Percentiles rank a stretch among this genome's conserved stretches.
Evolutionary conservation across 1,140 invertebrate genomes (phyloP).

Genomic region (Zaprionus taronus): DNA sequence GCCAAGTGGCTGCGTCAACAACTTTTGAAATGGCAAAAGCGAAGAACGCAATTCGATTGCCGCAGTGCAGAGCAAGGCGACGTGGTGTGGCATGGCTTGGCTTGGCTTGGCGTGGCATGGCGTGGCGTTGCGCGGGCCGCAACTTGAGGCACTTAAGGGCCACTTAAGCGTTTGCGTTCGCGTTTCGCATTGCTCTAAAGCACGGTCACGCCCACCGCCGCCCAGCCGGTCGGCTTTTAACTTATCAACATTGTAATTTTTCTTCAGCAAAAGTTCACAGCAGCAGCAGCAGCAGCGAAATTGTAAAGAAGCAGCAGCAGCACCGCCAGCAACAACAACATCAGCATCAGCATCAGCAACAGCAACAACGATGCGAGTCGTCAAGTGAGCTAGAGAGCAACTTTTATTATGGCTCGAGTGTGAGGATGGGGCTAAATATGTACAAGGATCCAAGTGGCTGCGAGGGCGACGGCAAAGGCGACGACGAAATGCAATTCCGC

Average conservation of each 20-base stretch:
- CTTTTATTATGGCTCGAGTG: slow-evolving; percentile 37
- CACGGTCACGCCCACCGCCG: slow-evolving; percentile 22
- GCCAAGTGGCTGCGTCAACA: slow-evolving; percentile 26
- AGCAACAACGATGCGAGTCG: slow-evolving; percentile 14
- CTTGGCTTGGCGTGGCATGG: neutral
- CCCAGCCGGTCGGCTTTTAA: slow-evolving; percentile 46
- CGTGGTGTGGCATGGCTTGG: neutral
- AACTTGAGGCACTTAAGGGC: slow-evolving; percentile 56
- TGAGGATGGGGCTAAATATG: slow-evolving; percentile 25
- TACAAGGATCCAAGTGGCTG: slow-evolving; percentile 24
- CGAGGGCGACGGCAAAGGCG: slow-evolving; percentile 19
- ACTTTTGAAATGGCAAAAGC: slow-evolving; percentile 29
- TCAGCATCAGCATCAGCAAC: neutral
- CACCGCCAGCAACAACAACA: neutral
- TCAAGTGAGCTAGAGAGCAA: slow-evolving; percentile 32
- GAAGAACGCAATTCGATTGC: slow-evolving; percentile 28
- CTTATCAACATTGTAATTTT: slow-evolving; percentile 62
- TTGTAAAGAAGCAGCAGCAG: slow-evolving; percentile 31
- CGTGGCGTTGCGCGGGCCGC: slow-evolving; percentile 16
- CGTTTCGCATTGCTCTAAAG: slow-evolving; percentile 9
- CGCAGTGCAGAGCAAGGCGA: neutral
- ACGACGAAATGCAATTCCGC: slow-evolving; percentile 16
- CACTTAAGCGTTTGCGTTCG: slow-evolving; percentile 51
- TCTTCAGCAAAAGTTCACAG: slow-evolving; percentile 40
- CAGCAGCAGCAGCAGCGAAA: slow-evolving; percentile 17